Conservation (phyloP, 2,888 invertebrate species). For the Diplolepis rosae region DNA sequence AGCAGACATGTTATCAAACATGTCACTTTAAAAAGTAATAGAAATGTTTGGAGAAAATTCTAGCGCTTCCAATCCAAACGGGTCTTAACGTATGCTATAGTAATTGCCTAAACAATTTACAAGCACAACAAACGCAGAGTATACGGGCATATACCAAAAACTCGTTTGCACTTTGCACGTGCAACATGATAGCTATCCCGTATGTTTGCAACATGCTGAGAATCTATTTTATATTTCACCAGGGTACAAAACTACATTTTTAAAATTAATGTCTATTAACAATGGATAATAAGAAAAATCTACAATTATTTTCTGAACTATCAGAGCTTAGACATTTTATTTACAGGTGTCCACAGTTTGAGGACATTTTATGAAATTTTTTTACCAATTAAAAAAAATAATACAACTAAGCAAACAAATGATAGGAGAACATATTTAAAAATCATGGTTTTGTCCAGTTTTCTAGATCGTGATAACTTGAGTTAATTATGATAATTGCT, state of each 20-base stretch:
- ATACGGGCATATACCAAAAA: not conserved
- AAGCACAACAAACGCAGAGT: not conserved
- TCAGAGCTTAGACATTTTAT: not conserved
- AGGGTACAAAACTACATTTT: constrained; percentile 4
- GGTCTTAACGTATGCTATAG: not conserved
- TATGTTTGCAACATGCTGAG: not conserved
- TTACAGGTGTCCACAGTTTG: too few species aligned
- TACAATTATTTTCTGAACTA: not conserved
- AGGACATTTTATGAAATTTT: too few species aligned
- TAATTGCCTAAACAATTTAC: not conserved
- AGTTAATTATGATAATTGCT: constrained; percentile 9
- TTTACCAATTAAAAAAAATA: too few species aligned
- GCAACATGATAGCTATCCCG: not conserved
- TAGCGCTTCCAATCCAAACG: not conserved
- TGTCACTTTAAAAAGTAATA: too few species aligned
- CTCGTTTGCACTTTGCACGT: not conserved
- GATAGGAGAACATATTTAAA: not conserved
- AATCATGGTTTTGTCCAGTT: not conserved
- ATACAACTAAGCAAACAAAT: too few species aligned
- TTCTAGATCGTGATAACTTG: not conserved
- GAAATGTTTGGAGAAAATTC: not conserved
- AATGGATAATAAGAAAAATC: not conserved
- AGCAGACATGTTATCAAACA: too few species aligned
- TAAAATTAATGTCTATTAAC: not conserved
- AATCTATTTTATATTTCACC: constrained; percentile 19